Conservation (phyloP, 2,888 invertebrate species). For the Dendrolimus houi region DNA sequence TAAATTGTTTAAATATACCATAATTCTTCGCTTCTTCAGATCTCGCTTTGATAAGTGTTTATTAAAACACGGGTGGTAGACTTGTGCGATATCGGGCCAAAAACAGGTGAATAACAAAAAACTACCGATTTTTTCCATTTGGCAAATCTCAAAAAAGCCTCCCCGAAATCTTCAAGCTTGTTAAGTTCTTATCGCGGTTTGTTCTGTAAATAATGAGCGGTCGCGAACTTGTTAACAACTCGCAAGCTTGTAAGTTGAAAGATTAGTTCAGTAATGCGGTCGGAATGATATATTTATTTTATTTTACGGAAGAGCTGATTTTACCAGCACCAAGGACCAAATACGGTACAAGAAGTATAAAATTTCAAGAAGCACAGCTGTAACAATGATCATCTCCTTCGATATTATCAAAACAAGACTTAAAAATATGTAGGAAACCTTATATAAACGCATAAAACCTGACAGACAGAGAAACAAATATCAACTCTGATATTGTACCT, state of each 20-base stretch:
- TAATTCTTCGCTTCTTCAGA: conserved; percentile 69
- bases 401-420: too few species aligned
- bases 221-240: conserved; percentile 52
- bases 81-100: conserved; percentile 46
- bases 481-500: too few species aligned
- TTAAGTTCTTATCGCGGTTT: conserved; percentile 54
- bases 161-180: conserved; percentile 36
- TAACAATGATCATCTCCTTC: too few species aligned
- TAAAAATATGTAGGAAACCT: too few species aligned
- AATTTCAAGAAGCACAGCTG: too few species aligned
- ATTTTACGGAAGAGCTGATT: too few species aligned
- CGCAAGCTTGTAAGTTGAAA: conserved; percentile 23
- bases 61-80: conserved; percentile 68
- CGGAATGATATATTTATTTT: neutral
- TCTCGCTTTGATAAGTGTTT: conserved; percentile 56
- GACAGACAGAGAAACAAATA: too few species aligned
- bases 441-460: too few species aligned
- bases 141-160: conserved; percentile 49
- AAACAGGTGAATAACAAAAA: conserved; percentile 52
- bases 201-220: conserved; percentile 59
- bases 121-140: conserved; percentile 34
- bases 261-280: conserved; percentile 15
- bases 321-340: too few species aligned
- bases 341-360: too few species aligned
- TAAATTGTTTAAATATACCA: conserved; percentile 71